Conservation (phyloP, 2,888 invertebrate species). For the Watsonalla cultraria region DNA sequence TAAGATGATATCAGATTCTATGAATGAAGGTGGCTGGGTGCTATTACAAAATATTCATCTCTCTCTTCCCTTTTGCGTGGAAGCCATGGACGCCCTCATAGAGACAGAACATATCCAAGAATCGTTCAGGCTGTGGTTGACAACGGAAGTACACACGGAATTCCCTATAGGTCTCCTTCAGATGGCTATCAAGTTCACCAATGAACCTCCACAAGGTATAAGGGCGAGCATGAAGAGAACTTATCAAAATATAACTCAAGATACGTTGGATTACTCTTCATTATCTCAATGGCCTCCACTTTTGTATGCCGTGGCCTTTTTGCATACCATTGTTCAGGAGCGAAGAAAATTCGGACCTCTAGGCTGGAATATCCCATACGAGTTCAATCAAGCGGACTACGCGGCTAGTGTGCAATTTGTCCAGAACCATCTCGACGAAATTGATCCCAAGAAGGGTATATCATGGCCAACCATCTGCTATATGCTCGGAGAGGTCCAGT, state of each 20-base stretch:
- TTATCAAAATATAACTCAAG: conserved; percentile 93
- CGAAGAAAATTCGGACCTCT: conserved; percentile 96
- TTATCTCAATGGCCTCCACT: conserved; percentile 96
- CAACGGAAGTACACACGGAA: conserved; percentile 94
- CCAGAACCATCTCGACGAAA: conserved; percentile 97
- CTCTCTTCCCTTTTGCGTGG: conserved; percentile 95
- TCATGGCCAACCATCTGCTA: conserved; percentile 98
- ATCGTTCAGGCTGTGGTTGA: conserved; percentile 94
- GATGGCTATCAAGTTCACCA: conserved; percentile 98
- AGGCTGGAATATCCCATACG: conserved; percentile 98
- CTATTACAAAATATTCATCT: conserved; percentile 96
- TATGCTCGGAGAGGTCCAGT: conserved; percentile 95
- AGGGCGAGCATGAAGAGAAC: conserved; percentile 94
- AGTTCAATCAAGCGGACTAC: conserved; percentile 98
- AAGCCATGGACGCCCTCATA: conserved; percentile 92
- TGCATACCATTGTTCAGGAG: conserved; percentile 97
- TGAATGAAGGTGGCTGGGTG: conserved; percentile 93
- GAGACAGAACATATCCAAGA: conserved; percentile 91
- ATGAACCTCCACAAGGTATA: conserved; percentile 98
- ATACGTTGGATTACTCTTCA: conserved; percentile 94
- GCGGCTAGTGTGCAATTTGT: conserved; percentile 97
- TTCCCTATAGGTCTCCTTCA: conserved; percentile 94
- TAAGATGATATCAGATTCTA: conserved; percentile 88
- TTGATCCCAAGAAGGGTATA: conserved; percentile 97
- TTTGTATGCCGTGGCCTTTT: conserved; percentile 94